Conservation (phyloP, 2,888 invertebrate genomes). For the Dynastes tityus region DNA sequence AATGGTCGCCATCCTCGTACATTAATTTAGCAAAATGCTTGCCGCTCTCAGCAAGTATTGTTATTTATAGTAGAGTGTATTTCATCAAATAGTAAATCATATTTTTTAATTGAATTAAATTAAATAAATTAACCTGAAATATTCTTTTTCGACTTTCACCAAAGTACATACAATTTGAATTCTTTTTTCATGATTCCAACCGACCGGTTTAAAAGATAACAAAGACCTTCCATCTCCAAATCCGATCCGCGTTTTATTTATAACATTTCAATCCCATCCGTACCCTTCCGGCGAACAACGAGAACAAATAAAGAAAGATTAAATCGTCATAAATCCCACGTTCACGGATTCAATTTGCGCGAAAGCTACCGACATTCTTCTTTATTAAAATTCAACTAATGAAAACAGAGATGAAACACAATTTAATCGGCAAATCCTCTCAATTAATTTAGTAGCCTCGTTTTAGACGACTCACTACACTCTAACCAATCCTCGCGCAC, state of each 20-base stretch:
- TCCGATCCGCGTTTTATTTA: neutral
- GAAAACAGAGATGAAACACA: conserved; percentile 46
- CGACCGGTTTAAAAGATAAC: too few relatives aligned
- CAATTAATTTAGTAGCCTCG: conserved; percentile 40
- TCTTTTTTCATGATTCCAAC: too few relatives aligned
- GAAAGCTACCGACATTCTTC: conserved; percentile 43
- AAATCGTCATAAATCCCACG: conserved; percentile 39
- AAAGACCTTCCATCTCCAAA: neutral
- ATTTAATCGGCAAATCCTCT: conserved; percentile 47
- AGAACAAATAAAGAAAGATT: conserved; percentile 37
- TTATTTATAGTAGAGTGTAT: too few relatives aligned
- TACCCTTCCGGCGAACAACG: neutral
- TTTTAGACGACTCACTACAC: conserved; percentile 37
- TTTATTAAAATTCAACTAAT: conserved; percentile 47
- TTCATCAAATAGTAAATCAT: too few relatives aligned
- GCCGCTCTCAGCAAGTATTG: too few relatives aligned
- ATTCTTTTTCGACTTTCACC: too few relatives aligned
- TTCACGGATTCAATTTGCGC: conserved; percentile 42
- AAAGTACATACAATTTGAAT: too few relatives aligned
- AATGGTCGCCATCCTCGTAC: too few relatives aligned
- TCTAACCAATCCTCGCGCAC: neutral
- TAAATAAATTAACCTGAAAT: too few relatives aligned
- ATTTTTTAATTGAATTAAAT: too few relatives aligned
- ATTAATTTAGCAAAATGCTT: too few relatives aligned
- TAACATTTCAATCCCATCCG: neutral